These are phyloP conservation scores for Meghimatium bilineatum DNA, from an alignment of 2,888 invertebrate species.

Conservation along the genomic window DNA sequence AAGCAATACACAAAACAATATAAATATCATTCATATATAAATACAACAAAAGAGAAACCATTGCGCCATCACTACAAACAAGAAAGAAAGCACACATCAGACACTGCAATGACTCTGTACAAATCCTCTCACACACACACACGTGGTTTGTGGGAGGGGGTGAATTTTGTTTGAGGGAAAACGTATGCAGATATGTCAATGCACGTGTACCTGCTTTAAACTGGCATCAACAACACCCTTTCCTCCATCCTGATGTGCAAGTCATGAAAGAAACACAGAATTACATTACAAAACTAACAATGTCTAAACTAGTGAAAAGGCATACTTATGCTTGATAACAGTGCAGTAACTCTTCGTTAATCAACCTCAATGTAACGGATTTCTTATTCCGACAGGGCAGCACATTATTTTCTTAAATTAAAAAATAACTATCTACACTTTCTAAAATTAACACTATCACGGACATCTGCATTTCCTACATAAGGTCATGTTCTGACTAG, in stretches of 20 bases:
- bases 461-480: too few species aligned
- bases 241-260: conserved; percentile 37
- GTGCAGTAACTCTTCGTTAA: too few species aligned
- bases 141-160: not conserved
- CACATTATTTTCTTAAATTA: too few species aligned
- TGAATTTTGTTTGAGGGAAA: not conserved
- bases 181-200: not conserved
- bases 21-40: too few species aligned
- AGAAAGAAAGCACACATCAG: not conserved
- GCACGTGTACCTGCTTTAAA: conserved; percentile 40
- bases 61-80: not conserved
- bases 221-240: conserved; percentile 29
- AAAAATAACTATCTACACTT: too few species aligned
- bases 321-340: too few species aligned
- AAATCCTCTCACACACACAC: too few species aligned
- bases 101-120: not conserved
- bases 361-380: too few species aligned
- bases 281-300: not conserved
- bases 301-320: too few species aligned
- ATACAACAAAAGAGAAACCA: not conserved
- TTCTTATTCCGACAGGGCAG: too few species aligned
- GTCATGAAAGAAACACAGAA: conserved; percentile 36
- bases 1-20: not conserved
- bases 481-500: too few species aligned
- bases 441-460: too few species aligned